A percentile compares a stretch with the other conserved stretches of the same genome.
These are phyloP conservation scores for Oligia latruncula DNA, from an alignment of 2,888 invertebrate species.

Conservation along the genomic window DNA sequence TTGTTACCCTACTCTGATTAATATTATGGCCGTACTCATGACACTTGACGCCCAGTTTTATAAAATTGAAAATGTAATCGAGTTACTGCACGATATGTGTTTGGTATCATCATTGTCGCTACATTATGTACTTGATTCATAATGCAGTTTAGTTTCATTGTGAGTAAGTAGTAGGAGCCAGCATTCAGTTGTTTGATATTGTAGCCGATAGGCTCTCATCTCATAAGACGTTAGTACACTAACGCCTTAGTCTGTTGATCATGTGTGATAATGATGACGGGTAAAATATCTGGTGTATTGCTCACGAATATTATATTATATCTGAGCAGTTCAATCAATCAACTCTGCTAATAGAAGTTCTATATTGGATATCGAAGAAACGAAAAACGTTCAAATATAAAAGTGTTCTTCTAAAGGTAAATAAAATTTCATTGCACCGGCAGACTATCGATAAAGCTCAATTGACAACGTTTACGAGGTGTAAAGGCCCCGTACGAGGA, in stretches of 20 bases:
- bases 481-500: slow-evolving; percentile 61
- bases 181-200: neutral
- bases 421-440: slow-evolving; percentile 63
- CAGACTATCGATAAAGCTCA: slow-evolving; percentile 70
- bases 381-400: slow-evolving; percentile 26
- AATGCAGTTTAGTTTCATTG: neutral
- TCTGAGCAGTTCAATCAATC: neutral
- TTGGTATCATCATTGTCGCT: slow-evolving; percentile 28
- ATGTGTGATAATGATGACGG: neutral
- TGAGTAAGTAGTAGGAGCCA: neutral
- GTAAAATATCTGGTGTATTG: neutral
- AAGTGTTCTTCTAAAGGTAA: slow-evolving; percentile 26
- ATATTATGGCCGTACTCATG: slow-evolving; percentile 82
- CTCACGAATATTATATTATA: neutral
- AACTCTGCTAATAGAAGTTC: neutral
- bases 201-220: neutral
- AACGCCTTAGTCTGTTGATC: neutral
- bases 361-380: neutral
- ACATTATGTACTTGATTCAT: slow-evolving; percentile 11
- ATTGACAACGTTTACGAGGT: slow-evolving; percentile 70
- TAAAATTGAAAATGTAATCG: slow-evolving; percentile 83
- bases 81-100: slow-evolving; percentile 66
- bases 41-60: slow-evolving; percentile 74
- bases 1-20: slow-evolving; percentile 89
- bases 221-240: neutral